Conservation (phyloP, 2,888 invertebrate genomes). For the Leucophenga maculata region DNA sequence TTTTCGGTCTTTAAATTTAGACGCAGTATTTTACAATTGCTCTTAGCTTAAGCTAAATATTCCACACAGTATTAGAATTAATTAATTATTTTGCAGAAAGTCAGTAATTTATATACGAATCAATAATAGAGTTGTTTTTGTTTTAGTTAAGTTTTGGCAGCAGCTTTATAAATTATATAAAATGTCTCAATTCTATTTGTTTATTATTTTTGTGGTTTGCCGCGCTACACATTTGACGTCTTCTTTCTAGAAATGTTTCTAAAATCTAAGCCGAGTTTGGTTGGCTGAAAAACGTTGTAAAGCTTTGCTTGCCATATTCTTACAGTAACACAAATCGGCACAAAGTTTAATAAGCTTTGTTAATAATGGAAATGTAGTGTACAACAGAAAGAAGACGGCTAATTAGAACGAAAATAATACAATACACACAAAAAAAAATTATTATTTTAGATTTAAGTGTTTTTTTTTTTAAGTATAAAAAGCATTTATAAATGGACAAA, state of each 20-base stretch:
- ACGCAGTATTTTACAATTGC: background rate
- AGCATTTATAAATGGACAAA: background rate
- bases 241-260: background rate
- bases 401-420: background rate
- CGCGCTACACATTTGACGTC: too few relatives aligned
- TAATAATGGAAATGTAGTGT: too few relatives aligned
- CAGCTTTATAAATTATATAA: background rate
- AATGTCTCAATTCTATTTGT: slow-evolving; percentile 47
- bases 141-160: too few relatives aligned
- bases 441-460: background rate
- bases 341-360: too few relatives aligned
- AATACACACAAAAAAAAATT: too few relatives aligned
- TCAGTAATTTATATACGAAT: slow-evolving; percentile 55
- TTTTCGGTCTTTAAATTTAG: slow-evolving; percentile 2
- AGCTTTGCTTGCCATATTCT: background rate
- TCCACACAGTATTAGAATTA: background rate
- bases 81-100: slow-evolving; percentile 41
- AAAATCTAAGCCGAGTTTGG: background rate
- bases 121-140: too few relatives aligned
- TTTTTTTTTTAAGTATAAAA: slow-evolving; percentile 4
- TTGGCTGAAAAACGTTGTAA: background rate
- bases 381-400: too few relatives aligned
- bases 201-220: background rate
- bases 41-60: slow-evolving; percentile 26
- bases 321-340: too few relatives aligned